A percentile compares a stretch with the other conserved stretches of the same genome.
Conservation (phyloP, 2,797 vertebrate species). For the Mallotus villosus region DNA sequence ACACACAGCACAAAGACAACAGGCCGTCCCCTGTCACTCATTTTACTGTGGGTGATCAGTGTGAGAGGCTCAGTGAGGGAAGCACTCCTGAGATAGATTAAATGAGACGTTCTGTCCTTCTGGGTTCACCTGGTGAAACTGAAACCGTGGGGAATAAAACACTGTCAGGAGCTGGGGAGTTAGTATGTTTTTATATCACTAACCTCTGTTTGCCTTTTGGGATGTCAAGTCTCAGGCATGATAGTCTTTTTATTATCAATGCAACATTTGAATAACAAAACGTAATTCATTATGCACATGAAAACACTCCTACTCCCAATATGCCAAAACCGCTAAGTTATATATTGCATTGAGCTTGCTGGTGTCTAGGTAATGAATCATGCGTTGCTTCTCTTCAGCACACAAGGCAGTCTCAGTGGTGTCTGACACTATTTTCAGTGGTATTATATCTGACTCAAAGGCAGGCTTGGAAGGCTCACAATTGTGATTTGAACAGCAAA, state of each 20-base stretch:
- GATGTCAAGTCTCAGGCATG: conserved; percentile 15
- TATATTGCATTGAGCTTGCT: not conserved
- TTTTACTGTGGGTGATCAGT: conserved; percentile 59
- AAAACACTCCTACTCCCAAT: not conserved
- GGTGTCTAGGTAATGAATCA: not conserved
- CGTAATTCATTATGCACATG: not conserved
- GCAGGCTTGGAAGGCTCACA: conserved; percentile 48
- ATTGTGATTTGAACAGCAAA: conserved; percentile 69
- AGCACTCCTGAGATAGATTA: conserved; percentile 61
- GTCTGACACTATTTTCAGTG: conserved; percentile 36
- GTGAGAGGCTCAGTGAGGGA: conserved; percentile 39
- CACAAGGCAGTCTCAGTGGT: conserved; percentile 8
- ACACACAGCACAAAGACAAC: conserved; percentile 74
- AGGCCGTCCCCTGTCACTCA: conserved; percentile 70
- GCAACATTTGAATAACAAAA: not conserved
- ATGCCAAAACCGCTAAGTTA: not conserved
- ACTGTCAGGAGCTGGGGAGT: conserved; percentile 50
- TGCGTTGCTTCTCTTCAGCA: not conserved
- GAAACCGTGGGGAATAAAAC: conserved; percentile 61
- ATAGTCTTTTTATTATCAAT: conserved; percentile 3
- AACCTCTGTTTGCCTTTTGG: conserved; percentile 41
- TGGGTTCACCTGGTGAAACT: conserved; percentile 73
- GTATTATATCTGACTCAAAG: conserved; percentile 39
- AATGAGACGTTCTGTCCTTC: conserved; percentile 63
- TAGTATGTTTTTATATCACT: conserved; percentile 29